Conservation (phyloP, 1,140 invertebrate species). For the Anoplophora glabripennis region DNA sequence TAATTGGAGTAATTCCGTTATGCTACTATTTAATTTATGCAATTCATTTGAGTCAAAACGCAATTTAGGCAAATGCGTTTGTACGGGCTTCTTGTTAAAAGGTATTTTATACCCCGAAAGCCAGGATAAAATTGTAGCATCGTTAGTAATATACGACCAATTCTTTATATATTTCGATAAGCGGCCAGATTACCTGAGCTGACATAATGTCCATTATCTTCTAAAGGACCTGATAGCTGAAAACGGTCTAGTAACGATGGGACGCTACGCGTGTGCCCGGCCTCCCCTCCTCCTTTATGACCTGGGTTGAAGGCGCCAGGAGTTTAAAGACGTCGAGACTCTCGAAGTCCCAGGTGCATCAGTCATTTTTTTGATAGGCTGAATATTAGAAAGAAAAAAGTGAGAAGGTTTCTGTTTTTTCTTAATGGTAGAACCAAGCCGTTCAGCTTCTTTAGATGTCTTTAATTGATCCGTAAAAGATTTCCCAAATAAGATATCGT, state of each 20-base stretch:
- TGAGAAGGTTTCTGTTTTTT: no score
- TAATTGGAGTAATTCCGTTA: neutral
- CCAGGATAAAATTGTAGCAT: conserved; percentile 1
- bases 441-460: no score
- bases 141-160: no score
- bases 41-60: neutral
- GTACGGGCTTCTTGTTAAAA: conserved; percentile 4
- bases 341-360: neutral
- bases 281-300: neutral
- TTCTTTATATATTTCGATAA: no score
- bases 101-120: conserved; percentile 12
- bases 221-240: neutral
- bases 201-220: neutral
- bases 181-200: no score
- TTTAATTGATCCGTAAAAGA: no score
- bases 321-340: neutral
- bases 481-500: no score
- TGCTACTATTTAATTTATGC: neutral
- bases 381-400: no score
- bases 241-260: no score
- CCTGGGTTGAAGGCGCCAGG: neutral
- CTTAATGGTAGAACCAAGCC: no score
- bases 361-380: no score
- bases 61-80: neutral
- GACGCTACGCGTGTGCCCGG: neutral